A percentile compares a stretch with the other conserved stretches of the same genome.
Conservation (phyloP, 2,797 vertebrate genomes). For the Hozukius guyotensis region DNA sequence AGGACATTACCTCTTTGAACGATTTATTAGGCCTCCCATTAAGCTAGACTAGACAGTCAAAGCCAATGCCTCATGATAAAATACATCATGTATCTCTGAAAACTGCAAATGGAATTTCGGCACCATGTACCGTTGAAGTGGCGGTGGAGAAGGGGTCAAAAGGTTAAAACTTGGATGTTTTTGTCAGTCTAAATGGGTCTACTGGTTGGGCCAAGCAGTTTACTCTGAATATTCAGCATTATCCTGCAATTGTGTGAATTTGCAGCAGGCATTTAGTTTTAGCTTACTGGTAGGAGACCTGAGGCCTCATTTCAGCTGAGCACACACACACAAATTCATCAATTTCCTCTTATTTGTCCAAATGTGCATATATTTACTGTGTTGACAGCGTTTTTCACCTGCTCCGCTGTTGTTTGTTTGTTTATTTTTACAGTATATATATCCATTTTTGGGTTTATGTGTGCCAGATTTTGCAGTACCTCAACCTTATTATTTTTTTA, state of each 20-base stretch:
- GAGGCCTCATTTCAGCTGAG: background rate
- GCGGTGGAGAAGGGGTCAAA: background rate
- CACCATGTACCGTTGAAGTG: background rate
- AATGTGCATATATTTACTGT: background rate
- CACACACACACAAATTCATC: background rate
- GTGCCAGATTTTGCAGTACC: background rate
- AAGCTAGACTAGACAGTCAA: constrained; percentile 15
- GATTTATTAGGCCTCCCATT: constrained; percentile 48
- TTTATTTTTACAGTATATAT: background rate
- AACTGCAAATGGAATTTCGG: constrained; percentile 11
- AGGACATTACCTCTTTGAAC: constrained; percentile 39
- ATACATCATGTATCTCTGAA: constrained; percentile 23
- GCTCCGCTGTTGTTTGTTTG: background rate
- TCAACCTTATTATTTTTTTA: constrained; percentile 6
- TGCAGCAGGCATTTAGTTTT: background rate
- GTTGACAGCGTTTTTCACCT: background rate
- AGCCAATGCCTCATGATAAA: constrained; percentile 14
- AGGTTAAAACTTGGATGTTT: background rate
- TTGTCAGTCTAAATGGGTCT: background rate
- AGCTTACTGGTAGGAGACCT: background rate
- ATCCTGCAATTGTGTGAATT: background rate
- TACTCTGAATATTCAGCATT: background rate
- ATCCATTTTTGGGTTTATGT: background rate
- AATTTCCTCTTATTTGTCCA: background rate
- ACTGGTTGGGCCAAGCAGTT: background rate